Evolutionary conservation across 2,888 invertebrate genomes (phyloP), one percentile per base, ranked within the genome.

Genomic region (Ptychoptera albimana): DNA sequence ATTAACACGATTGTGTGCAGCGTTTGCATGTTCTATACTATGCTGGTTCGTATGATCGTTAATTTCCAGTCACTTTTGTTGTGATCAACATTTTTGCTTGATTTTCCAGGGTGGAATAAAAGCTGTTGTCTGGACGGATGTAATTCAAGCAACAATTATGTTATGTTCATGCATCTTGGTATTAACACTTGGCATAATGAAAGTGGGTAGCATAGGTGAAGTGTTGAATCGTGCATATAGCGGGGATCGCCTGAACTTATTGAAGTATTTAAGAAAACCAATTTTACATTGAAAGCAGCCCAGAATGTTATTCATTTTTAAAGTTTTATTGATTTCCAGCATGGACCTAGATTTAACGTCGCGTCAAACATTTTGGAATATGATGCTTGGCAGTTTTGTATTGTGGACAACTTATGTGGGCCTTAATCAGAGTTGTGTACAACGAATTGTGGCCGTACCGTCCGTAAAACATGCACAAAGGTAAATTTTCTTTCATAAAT

Each of bases 371-470:
- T 64, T 80, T 11, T 81, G 79, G 75, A 71, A 75, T 37, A 68
- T 74, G 29, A 55, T 73, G 11, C 60, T 75, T 42, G 71, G 73
- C 10, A 75, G 75, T 10, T 68, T 72, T 37, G 56, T 72, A 8
- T 68, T 74, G 48, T 77, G 75, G 72, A 67, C 74, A 8, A 68
- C 75, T 1, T 74, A 77, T 53, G 75, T 79, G 53, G 71, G 77
- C 11, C 71, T 78, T 10, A 79, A 80, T 62, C 82, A 82, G 60
- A 77, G 77, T 42, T 78, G 79, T 69, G 79, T 82, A 0, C 82
- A 82, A 54, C 67, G 81, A 48, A 77, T 79, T 49, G 68, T 77
- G 32, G 73, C 79, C 1, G 62, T 81, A 45, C 71, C 75, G 2
- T 69, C 71, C 1, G 60, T 74, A 40, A 66, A 57, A 48, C 67